Percentiles rank a stretch among this genome's conserved stretches.
Conservation (phyloP, 2,113 vertebrate species). For the Rattus rattus region DNA sequence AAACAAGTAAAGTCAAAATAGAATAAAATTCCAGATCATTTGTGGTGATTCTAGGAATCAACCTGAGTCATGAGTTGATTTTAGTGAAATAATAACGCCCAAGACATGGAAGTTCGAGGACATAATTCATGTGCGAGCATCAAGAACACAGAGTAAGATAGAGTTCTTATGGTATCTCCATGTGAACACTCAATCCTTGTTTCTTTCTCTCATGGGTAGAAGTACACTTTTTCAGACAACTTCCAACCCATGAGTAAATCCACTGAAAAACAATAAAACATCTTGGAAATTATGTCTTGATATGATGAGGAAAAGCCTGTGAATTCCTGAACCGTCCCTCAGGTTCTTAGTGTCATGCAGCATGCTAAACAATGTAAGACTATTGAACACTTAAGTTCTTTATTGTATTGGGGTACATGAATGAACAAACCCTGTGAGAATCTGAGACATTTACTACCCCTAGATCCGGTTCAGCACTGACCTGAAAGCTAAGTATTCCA, state of each 20-base stretch:
- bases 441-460: neutral
- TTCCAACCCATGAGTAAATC: neutral
- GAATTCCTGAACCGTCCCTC: neutral
- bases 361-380: neutral
- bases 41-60: neutral
- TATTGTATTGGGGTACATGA: neutral
- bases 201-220: neutral
- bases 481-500: neutral
- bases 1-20: constrained; percentile 4
- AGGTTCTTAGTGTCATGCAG: neutral
- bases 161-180: neutral
- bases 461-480: neutral
- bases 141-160: neutral
- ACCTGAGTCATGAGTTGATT: neutral
- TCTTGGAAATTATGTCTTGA: neutral
- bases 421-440: neutral
- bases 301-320: neutral
- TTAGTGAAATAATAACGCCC: neutral
- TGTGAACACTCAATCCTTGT: neutral
- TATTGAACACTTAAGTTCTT: neutral
- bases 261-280: neutral
- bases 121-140: neutral
- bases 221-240: constrained; percentile 13
- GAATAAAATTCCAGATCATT: neutral
- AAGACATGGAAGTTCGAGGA: constrained; percentile 3